Base-by-base conservation (phyloP, 2,113 vertebrate genomes). In the Syrmaticus mikado region DNA sequence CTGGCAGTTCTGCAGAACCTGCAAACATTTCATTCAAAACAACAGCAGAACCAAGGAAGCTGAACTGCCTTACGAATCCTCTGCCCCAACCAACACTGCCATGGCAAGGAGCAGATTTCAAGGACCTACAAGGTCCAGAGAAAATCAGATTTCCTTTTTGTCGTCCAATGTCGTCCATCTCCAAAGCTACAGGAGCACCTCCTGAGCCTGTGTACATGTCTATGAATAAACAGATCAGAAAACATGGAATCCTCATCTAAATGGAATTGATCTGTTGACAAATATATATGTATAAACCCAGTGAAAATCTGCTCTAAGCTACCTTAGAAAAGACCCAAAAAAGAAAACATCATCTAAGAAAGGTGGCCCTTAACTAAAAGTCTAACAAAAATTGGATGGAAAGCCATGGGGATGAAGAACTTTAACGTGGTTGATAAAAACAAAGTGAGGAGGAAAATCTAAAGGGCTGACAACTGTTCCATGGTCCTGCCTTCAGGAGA, bases 311-410 rank as follows among this genome's bases (percentile, higher is more conserved):
- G 21, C 61, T 53, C 71, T 46, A 75, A 83, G 6, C 19, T 60
- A 36, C 28, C 6, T 64, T 32, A 14, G 60, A 46, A 90, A 85
- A 85, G 55, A 85, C 0, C 1, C 10, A 2, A 7, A 13, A 24
- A 48, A 25, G 5, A 30, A 27, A n/a, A 55, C 55, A 13, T 82
- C 24, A 20, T 5, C 13, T 45, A 10, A 65, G 52, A 93, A 25
- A 95, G 5, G 27, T 79, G 65, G 62, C 83, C 88, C 88, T 90
- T 90, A 94, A 80, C 30, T 71, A 92, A 61, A 89, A 61, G 15
- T 25, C 70, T 40, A 73, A 34, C 5, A 8, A 76, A 87, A 84
- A 90, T 53, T 58, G n/a, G 25, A 72, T 43, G 48, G 16, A 75
- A 92, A 90, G 43, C 74, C 66, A 8, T 6, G 40, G 77, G 64